Base-by-base conservation (phyloP, 2,113 vertebrate species). In the Phocoena sinus region DNA sequence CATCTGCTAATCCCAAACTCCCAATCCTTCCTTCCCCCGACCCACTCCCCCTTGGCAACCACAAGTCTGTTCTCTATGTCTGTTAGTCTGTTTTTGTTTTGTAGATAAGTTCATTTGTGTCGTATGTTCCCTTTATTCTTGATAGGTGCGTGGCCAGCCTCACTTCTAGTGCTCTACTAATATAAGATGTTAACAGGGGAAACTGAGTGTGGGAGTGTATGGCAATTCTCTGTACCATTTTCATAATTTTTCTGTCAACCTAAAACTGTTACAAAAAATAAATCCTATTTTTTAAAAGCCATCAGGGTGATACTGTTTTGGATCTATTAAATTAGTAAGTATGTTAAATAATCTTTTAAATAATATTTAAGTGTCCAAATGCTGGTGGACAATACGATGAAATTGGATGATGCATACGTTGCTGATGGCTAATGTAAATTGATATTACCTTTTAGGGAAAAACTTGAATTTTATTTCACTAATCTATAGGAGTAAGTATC, bases 61-160 rank as follows among this genome's bases (percentile, higher is more conserved):
- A 21, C 56, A 21, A 58, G 20, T 21, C 56, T 58, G 56, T 58
- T 58, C 56, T 58, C 56, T 21, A 21, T 21, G 56, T 58, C 56
- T 58, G 56, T 58, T 7, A 58, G 56, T 21, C 56, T 58, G 20
- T 21, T 58, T 58, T 58, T 58, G 56, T 58, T 58, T 58, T 58
- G 56, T 58, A 58, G 56, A 1, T 58, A 58, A 58, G 56, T 58
- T 58, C 56, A 58, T 58, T 58, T 58, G 56, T 62, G 60, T 25
- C 0, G 3, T 62, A 9, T 70, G 4, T 86, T 86, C 65, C 53
- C 63, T 98, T 98, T 98, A 71, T 91, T 95, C 71, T 96, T 94
- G 89, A 89, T 97, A 95, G 96, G 95, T 98, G 95, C 97, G 98
- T 97, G 98, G 98, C 97, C 41, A 98, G 97, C 94, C 95, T 98